Base-by-base conservation (phyloP, 2,888 invertebrate genomes). In the Mechanitis mazaeus region DNA sequence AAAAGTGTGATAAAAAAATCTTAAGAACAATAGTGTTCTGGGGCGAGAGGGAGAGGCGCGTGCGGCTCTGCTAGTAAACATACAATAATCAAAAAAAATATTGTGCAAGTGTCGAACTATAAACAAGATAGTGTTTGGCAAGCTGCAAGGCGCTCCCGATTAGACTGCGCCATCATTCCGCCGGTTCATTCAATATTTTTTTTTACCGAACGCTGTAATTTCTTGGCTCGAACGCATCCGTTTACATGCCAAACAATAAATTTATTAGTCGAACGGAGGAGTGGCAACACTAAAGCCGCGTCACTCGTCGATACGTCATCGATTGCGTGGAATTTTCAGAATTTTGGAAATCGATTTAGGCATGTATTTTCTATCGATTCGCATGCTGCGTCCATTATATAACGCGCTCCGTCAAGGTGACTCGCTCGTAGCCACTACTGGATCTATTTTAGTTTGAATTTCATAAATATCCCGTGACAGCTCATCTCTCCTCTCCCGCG, bases 241-340 rank as follows among this genome's bases (percentile, higher is more conserved):
- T 87, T 87, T 88, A 88, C 89, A 89, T 88, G 90, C 90, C 90
- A 90, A 89, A 90, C 90, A 88, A 89, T 90, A 90, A 89, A 90
- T 89, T 89, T 88, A 89, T 90, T 89, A 85, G 87, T 76, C 82
- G 76, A 81, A 81, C 82, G 87, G 85, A 86, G 89, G 89, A 88
- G 89, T 88, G 89, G 85, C 88, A 83, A 83, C 84, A 85, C 85
- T 80, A 77, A 79, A 78, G 78, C 72, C 74, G 77, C 87, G 85
- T 86, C 87, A 86, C 82, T 75, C 76, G 76, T 79, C 78, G 71
- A 74, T 72, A 81, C 89, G 89, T 88, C 89, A 88, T 75, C 68
- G 75, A 74, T 78, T 72, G 77, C 87, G 87, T 87, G 84, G 83
- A 77, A 69, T 70, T 80, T 85, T 81, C 75, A 75, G 78, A 76